Evolutionary conservation across 1,140 invertebrate species (phyloP).

Genomic region (Carposina sasakii): DNA sequence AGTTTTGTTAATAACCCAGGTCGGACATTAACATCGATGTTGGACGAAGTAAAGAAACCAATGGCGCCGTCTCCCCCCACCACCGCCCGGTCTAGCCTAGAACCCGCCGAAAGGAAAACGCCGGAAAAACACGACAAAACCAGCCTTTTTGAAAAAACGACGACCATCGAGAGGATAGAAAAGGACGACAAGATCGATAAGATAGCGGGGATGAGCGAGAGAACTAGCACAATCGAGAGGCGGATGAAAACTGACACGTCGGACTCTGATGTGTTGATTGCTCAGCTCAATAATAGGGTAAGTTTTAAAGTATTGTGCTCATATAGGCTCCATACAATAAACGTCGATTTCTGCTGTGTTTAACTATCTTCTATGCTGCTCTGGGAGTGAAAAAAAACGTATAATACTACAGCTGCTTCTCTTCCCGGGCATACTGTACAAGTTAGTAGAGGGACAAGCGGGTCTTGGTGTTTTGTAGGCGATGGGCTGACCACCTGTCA

Average conservation of each 20-base stretch:
- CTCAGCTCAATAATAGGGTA: constrained; percentile 61
- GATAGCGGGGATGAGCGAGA: constrained; percentile 22
- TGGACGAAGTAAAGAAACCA: constrained; percentile 56
- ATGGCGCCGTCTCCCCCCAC: constrained; percentile 33
- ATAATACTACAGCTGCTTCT: too few relatives aligned
- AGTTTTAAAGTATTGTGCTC: constrained; percentile 20
- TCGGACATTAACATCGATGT: constrained; percentile 49
- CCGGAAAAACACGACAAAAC: constrained; percentile 30
- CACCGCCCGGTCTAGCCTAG: constrained; percentile 15
- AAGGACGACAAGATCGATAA: constrained; percentile 27
- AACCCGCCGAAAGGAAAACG: constrained; percentile 23
- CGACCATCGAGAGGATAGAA: constrained; percentile 28
- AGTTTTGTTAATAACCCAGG: constrained; percentile 27
- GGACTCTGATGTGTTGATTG: constrained; percentile 44
- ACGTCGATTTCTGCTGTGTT: too few relatives aligned
- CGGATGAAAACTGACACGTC: constrained; percentile 22
- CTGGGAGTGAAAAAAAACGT: too few relatives aligned
- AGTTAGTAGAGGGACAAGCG: too few relatives aligned
- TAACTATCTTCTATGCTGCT: too few relatives aligned
- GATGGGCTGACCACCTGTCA: too few relatives aligned
- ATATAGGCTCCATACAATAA: too few relatives aligned
- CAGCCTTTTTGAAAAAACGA: constrained; percentile 31
- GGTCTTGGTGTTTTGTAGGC: too few relatives aligned
- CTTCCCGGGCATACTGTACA: too few relatives aligned
- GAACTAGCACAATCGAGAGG: constrained; percentile 43